Base-by-base conservation (phyloP, 1,140 invertebrate species). In the Pygmarrhopalites habei region DNA sequence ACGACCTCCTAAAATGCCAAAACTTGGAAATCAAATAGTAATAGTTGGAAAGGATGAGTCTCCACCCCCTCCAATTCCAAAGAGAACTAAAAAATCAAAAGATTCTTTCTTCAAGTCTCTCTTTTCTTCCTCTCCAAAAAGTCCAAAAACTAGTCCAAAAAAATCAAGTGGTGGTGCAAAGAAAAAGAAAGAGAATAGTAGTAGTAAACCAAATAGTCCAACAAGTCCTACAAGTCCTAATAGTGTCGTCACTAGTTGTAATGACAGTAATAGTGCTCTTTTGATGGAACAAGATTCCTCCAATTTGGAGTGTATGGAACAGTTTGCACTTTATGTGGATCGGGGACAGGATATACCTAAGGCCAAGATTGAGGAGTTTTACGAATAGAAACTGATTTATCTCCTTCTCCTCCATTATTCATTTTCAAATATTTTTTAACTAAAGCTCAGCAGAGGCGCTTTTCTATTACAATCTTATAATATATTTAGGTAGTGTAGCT, bases 291-390 rank as follows among this genome's bases (percentile, higher is more conserved):
- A 56, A 10, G 29, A 56, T 10, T 12, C 10, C n/a, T 2, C 5
- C n/a, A 56, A 19, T 41, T 28, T 59, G 3, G 58, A 59, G 25
- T 59, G 53, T 47, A 88, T 87, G 1, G 89, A 92, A 73, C 86
- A 90, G 74, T 91, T 89, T 75, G 89, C 88, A 41, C 74, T 92
- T 47, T 67, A 67, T 43, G 66, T 67, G 3, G 66, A 64, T 56
- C 4, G 30, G 5, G 53, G 30, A n/a, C 41, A 61, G 21, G 26
- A 51, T 17, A 30, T 89, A 7, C 89, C 89, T 14, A 84, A 85
- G 73, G 89, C 89, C 2, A 90, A 88, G 0, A 83, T 81, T 19
- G 90, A 88, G 10, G 89, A 92, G 73, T 91, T 91, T 72, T 89
- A 91, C 72, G 30, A 51, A 28, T 51, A 46, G 23, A n/a, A n/a